phyloP scores from a whole-genome alignment of 2,113 vertebrate genomes.

The Lepidothrix coronata region DNA sequence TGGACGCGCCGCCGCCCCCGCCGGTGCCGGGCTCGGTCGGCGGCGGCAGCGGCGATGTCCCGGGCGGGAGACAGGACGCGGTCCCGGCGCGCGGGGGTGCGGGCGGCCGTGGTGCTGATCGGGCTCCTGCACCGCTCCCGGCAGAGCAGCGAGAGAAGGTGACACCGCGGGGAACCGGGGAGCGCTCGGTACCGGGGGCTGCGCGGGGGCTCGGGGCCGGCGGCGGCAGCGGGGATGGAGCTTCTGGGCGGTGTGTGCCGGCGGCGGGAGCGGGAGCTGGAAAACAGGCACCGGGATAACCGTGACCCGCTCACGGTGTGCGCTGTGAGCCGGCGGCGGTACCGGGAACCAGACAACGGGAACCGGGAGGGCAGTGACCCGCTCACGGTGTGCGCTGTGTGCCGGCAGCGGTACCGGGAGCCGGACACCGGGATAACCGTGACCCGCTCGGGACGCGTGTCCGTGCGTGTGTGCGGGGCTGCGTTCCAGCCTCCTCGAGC shows the following conservation, averaged over 20 bases:
- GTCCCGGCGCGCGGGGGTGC: conserved; percentile 89
- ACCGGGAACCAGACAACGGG: not conserved
- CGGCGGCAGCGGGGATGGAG: not conserved
- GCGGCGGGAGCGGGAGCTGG: not conserved
- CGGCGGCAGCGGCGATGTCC: conserved; percentile 60
- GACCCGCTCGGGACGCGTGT: not conserved
- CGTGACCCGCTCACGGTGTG: not conserved
- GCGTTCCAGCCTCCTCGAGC: not conserved
- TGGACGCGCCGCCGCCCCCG: not conserved
- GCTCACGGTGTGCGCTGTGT: not conserved
- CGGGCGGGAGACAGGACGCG: conserved; percentile 77
- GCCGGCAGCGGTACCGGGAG: not conserved
- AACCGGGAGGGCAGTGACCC: not conserved
- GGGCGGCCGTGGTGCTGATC: conserved; percentile 91
- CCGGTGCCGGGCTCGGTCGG: not conserved
- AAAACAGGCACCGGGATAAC: not conserved
- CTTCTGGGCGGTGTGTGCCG: not conserved
- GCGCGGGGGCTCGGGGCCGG: not conserved
- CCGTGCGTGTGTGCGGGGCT: not conserved
- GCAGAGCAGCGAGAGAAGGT: conserved; percentile 82
- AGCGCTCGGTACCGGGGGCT: not conserved
- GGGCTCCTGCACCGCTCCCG: conserved; percentile 93
- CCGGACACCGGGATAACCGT: accelerated
- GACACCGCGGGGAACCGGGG: not conserved
- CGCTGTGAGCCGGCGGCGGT: not conserved